Percentiles rank a stretch among this genome's conserved stretches.
These are phyloP conservation scores for Drosophila antonietae DNA, from an alignment of 2,888 invertebrate species.

Conservation along the genomic window DNA sequence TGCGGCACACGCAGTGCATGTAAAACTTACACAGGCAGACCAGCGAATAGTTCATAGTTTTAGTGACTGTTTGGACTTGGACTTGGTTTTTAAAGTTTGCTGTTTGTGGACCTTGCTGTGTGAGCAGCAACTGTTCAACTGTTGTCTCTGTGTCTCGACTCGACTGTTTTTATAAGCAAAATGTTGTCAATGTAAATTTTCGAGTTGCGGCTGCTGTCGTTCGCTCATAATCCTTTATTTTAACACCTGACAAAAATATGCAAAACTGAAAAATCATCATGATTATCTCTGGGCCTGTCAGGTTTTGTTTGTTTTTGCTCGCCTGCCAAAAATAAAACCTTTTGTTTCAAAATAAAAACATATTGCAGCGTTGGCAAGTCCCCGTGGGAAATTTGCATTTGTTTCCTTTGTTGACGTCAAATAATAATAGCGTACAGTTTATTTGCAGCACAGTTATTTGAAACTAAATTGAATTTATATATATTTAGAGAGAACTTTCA, in stretches of 20 bases:
- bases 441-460: not conserved
- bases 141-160: constrained; percentile 26
- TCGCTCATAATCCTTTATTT: constrained; percentile 63
- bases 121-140: constrained; percentile 61
- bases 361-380: not conserved
- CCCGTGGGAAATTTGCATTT: constrained; percentile 58
- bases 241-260: constrained; percentile 69
- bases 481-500: not conserved
- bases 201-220: constrained; percentile 3
- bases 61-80: constrained; percentile 17
- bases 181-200: constrained; percentile 13
- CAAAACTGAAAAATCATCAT: constrained; percentile 41
- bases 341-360: constrained; percentile 26
- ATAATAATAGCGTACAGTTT: constrained; percentile 12
- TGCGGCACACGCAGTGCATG: not conserved
- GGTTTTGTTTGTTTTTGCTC: constrained; percentile 14
- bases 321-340: constrained; percentile 48
- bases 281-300: constrained; percentile 42
- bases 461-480: constrained; percentile 1
- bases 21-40: constrained; percentile 52
- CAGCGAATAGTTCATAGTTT: constrained; percentile 45
- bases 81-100: not conserved
- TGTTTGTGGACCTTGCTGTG: constrained; percentile 48
- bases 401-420: constrained; percentile 14
- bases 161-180: constrained; percentile 55